Conservation (phyloP, 2,888 invertebrate genomes). For the Exephanes ischioxanthus region DNA sequence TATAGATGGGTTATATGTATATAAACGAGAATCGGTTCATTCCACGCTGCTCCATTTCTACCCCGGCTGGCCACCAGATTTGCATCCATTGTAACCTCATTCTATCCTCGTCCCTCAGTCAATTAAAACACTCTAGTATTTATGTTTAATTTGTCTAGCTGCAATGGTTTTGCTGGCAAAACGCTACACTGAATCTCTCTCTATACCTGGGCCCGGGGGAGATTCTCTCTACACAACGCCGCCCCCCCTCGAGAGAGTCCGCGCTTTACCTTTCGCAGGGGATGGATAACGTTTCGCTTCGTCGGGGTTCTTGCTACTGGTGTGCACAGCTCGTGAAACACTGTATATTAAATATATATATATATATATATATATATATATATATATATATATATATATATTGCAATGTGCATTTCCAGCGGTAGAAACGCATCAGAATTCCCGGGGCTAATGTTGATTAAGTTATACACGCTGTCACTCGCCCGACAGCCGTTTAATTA, state of each 20-base stretch:
- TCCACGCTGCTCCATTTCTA: slow-evolving; percentile 68
- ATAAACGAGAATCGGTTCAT: slow-evolving; percentile 21
- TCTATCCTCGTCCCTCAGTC: slow-evolving; percentile 28
- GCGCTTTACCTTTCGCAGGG: slow-evolving; percentile 44
- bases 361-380: not conserved
- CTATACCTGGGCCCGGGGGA: not conserved
- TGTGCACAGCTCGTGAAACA: not conserved
- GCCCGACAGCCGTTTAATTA: slow-evolving; percentile 72
- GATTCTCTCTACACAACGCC: slow-evolving; percentile 9
- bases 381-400: slow-evolving; percentile 6
- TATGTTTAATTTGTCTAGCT: slow-evolving; percentile 72
- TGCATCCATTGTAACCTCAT: slow-evolving; percentile 73
- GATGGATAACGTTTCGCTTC: slow-evolving; percentile 64
- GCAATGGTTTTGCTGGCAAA: slow-evolving; percentile 26
- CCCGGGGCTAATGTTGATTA: slow-evolving; percentile 74
- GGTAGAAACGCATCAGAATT: slow-evolving; percentile 68
- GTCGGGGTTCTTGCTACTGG: slow-evolving; percentile 46
- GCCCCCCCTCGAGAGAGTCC: not conserved
- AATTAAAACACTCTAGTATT: slow-evolving; percentile 71
- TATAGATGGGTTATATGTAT: not conserved
- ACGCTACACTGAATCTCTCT: slow-evolving; percentile 11
- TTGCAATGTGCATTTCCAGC: not conserved
- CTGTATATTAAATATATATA: slow-evolving; percentile 6
- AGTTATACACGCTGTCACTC: slow-evolving; percentile 72
- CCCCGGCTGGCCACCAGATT: slow-evolving; percentile 71